These are phyloP conservation scores for Argya squamiceps DNA, from an alignment of 2,797 vertebrate genomes.

Conservation along the genomic window DNA sequence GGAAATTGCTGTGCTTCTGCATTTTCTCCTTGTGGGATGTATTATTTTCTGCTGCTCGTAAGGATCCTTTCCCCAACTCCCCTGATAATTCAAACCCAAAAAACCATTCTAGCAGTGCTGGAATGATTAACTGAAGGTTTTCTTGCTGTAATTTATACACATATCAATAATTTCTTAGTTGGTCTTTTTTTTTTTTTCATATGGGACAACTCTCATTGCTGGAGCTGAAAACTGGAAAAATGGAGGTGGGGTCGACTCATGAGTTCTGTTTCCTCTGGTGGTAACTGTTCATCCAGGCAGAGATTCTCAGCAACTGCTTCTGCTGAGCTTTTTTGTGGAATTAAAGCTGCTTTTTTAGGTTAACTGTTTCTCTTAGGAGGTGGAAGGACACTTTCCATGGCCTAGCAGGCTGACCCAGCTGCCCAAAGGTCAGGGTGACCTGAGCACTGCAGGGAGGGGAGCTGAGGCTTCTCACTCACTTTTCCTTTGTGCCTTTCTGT, in stretches of 20 bases:
- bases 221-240: not conserved
- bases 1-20: not conserved
- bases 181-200: not conserved
- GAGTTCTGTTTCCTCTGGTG: not conserved
- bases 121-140: slow-evolving; percentile 15
- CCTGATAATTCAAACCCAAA: not conserved
- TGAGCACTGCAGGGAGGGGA: fast-evolving
- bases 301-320: not conserved
- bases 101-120: not conserved
- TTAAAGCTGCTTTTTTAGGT: not conserved
- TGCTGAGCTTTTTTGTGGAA: not conserved
- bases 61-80: not conserved
- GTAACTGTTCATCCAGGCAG: not conserved
- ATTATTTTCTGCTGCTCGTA: not conserved
- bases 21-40: not conserved
- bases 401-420: not conserved
- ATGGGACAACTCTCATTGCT: not conserved
- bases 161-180: not conserved
- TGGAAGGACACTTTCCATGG: not conserved
- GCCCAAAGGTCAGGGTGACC: not conserved
- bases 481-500: not conserved
- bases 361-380: not conserved
- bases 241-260: not conserved
- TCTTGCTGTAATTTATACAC: slow-evolving; percentile 13
- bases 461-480: fast-evolving